Evolutionary conservation across 1,140 invertebrate genomes (phyloP).

Genomic region (Holcopasites calliopsidis): DNA sequence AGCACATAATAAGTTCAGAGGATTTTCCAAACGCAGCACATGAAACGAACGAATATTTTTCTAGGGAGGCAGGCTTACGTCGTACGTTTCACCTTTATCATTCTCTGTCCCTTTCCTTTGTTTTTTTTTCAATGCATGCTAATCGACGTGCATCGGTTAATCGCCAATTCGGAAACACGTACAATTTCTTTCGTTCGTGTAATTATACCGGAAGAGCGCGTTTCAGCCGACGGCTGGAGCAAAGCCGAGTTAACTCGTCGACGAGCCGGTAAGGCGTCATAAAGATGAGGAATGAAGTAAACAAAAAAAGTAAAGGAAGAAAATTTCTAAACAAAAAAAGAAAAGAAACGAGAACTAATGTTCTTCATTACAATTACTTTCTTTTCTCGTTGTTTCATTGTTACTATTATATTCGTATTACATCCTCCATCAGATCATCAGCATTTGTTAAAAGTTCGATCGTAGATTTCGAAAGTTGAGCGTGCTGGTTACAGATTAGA

Average conservation of each 20-base stretch:
- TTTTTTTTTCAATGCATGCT: slow-evolving; percentile 25
- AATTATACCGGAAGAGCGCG: background rate
- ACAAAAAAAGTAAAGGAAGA: background rate
- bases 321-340: background rate
- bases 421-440: slow-evolving; percentile 51
- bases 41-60: slow-evolving; percentile 4
- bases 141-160: slow-evolving; percentile 4
- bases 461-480: slow-evolving; percentile 41
- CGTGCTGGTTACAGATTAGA: slow-evolving; percentile 46
- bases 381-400: slow-evolving; percentile 28
- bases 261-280: slow-evolving; percentile 35
- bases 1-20: slow-evolving; percentile 19
- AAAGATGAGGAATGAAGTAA: background rate
- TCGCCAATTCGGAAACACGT: slow-evolving; percentile 3
- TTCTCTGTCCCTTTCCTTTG: background rate
- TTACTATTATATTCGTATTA: slow-evolving; percentile 39
- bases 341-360: background rate
- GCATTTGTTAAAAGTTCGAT: slow-evolving; percentile 31
- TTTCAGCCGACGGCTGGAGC: background rate
- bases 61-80: slow-evolving; percentile 33
- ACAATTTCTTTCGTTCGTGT: slow-evolving; percentile 22
- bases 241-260: slow-evolving; percentile 10
- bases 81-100: background rate
- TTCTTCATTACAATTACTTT: slow-evolving; percentile 21
- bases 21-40: slow-evolving; percentile 8